Evolutionary conservation across 2,113 vertebrate species (phyloP).

Genomic region (pig (Sus scrofa)): DNA sequence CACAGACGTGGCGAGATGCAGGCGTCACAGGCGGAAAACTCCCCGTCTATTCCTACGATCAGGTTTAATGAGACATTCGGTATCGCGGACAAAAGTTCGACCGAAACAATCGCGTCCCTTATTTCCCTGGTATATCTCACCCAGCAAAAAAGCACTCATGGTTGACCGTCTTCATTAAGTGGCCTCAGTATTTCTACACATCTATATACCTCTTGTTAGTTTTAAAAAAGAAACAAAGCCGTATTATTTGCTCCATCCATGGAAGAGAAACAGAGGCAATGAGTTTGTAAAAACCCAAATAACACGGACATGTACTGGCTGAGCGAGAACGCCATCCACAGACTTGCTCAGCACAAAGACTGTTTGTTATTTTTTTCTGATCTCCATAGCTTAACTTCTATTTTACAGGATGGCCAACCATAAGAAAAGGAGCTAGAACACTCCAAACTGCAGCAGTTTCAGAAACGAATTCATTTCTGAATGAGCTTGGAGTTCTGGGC

Average conservation of each 20-base stretch:
- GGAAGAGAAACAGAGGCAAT: background rate
- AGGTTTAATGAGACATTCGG: background rate
- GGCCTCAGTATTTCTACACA: background rate
- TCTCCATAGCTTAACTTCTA: background rate
- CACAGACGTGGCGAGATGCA: background rate
- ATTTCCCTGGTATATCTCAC: background rate
- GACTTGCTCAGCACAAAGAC: background rate
- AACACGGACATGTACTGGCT: background rate
- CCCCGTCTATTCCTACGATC: background rate
- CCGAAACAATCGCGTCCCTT: background rate
- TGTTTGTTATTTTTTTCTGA: background rate
- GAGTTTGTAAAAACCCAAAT: background rate
- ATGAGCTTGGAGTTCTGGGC: background rate
- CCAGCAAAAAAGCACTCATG: background rate
- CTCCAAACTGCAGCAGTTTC: background rate
- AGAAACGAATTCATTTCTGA: slow-evolving; percentile 13
- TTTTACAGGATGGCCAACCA: background rate
- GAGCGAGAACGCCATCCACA: background rate
- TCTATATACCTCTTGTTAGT: background rate
- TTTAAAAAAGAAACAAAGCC: background rate
- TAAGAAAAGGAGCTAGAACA: background rate
- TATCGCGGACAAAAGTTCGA: background rate
- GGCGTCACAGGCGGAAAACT: background rate
- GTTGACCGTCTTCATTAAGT: background rate
- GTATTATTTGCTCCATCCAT: background rate